phyloP scores from a whole-genome alignment of 2,888 invertebrate genomes.

The Leucophenga maculata region DNA sequence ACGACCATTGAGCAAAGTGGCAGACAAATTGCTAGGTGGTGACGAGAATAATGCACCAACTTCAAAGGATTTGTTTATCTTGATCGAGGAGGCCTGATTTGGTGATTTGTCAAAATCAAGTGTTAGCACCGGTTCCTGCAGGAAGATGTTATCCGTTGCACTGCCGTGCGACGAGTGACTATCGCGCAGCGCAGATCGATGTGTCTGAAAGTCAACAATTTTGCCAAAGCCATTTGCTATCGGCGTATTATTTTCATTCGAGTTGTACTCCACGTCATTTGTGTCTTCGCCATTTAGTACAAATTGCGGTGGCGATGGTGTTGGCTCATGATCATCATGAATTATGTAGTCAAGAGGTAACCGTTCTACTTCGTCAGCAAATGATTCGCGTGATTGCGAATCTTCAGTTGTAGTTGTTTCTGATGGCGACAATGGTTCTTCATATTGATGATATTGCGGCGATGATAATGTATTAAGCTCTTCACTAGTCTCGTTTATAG shows the following conservation, averaged over 20 bases:
- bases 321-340: constrained; percentile 39
- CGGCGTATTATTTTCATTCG: constrained; percentile 30
- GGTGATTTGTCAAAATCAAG: constrained; percentile 71
- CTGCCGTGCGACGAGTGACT: constrained; percentile 61
- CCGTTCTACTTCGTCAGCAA: background rate
- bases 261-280: constrained; percentile 41
- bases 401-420: constrained; percentile 24
- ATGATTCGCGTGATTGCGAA: constrained; percentile 22
- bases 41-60: constrained; percentile 69
- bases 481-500: constrained; percentile 16
- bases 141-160: constrained; percentile 68
- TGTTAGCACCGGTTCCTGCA: constrained; percentile 71
- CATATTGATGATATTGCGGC: constrained; percentile 25
- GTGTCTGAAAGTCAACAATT: constrained; percentile 47
- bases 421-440: constrained; percentile 18
- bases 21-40: constrained; percentile 57
- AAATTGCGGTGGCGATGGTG: constrained; percentile 27
- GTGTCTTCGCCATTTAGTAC: constrained; percentile 44
- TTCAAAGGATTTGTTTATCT: constrained; percentile 70
- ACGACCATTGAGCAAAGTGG: constrained; percentile 66
- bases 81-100: constrained; percentile 71
- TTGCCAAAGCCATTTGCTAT: constrained; percentile 6
- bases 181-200: constrained; percentile 56
- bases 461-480: constrained; percentile 34
- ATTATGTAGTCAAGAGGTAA: constrained; percentile 38